A percentile compares a stretch with the other conserved stretches of the same genome.
Conservation (phyloP, 2,888 invertebrate species). For the Agriotes lineatus region DNA sequence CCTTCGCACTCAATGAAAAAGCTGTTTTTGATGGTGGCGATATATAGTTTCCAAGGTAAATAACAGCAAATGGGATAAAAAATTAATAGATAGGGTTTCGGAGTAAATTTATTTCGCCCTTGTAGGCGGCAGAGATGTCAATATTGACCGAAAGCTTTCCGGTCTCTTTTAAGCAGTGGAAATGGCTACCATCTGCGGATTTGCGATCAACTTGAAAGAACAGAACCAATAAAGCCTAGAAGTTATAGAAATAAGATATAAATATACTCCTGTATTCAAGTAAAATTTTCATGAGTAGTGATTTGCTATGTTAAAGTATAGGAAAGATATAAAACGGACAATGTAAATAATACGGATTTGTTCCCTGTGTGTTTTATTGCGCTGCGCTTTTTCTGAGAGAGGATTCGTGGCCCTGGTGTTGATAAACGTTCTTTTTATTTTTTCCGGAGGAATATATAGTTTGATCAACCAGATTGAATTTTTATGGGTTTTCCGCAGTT, state of each 20-base stretch:
- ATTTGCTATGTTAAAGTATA: conserved; percentile 17
- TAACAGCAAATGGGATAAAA: conserved; percentile 18
- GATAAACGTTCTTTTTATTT: conserved; percentile 38
- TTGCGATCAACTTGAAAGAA: conserved; percentile 11
- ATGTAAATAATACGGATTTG: conserved; percentile 31
- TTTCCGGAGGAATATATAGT: conserved; percentile 25
- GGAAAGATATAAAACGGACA: conserved; percentile 28
- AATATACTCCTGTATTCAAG: neutral
- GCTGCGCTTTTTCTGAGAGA: conserved; percentile 17
- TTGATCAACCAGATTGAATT: conserved; percentile 34
- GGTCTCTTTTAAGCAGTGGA: conserved; percentile 21
- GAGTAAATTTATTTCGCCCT: conserved; percentile 10
- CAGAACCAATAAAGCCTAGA: conserved; percentile 7
- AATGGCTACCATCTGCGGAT: conserved; percentile 20
- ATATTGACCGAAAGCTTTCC: conserved; percentile 34
- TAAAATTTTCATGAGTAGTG: conserved; percentile 25
- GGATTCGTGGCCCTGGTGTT: conserved; percentile 22
- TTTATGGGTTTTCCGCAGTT: conserved; percentile 21
- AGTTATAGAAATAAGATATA: conserved; percentile 15
- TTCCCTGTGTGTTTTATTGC: conserved; percentile 28
- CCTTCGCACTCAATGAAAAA: neutral
- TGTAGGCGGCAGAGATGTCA: conserved; percentile 26
- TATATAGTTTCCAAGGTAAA: conserved; percentile 9
- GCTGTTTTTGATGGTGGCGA: conserved; percentile 5
- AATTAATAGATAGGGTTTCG: conserved; percentile 29